Conservation (phyloP, 2,113 vertebrate genomes). For the Panthera tigris region DNA sequence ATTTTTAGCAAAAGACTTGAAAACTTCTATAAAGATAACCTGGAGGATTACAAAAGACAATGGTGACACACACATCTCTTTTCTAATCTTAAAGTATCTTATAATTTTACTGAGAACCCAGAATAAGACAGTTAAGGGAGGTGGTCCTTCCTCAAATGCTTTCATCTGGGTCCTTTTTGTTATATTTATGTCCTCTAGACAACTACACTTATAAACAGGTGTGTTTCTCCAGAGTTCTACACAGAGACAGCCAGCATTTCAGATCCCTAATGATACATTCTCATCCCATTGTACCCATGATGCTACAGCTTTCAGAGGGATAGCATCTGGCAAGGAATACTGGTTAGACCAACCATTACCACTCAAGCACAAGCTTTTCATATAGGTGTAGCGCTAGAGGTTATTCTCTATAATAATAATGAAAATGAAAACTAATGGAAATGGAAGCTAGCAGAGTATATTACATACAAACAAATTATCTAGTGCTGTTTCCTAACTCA, state of each 20-base stretch:
- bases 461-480: constrained; percentile 25
- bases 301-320: not conserved
- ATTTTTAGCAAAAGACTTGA: constrained; percentile 73
- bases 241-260: not conserved
- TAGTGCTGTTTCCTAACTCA: constrained; percentile 16
- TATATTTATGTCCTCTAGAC: not conserved
- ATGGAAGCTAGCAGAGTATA: constrained; percentile 42
- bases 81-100: constrained; percentile 48
- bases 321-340: not conserved
- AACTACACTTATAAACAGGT: not conserved
- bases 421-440: constrained; percentile 34
- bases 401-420: not conserved
- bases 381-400: not conserved
- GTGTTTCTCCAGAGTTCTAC: not conserved
- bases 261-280: not conserved
- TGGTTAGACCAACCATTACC: not conserved
- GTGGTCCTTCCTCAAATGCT: not conserved
- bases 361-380: constrained; percentile 20
- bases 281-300: not conserved
- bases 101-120: constrained; percentile 66
- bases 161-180: constrained; percentile 51
- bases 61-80: constrained; percentile 13
- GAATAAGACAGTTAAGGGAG: not conserved
- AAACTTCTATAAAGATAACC: constrained; percentile 75
- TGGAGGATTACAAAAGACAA: constrained; percentile 44